A percentile compares a stretch with the other conserved stretches of the same genome.
Evolutionary conservation across 2,888 invertebrate genomes (phyloP).

Genomic region (Cancer borealis): DNA sequence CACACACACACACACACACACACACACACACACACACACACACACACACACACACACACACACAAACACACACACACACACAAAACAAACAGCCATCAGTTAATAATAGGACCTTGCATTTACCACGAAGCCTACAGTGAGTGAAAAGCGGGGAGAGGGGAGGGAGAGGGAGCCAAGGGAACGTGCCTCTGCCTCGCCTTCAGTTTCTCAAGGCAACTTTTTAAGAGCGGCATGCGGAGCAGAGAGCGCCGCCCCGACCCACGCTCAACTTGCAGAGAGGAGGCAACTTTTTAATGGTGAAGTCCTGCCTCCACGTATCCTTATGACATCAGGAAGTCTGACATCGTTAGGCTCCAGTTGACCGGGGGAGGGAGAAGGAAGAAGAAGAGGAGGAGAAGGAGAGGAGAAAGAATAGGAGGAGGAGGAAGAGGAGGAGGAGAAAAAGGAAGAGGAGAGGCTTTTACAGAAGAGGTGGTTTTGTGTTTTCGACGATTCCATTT

Average conservation of each 20-base stretch:
- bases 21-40: background rate
- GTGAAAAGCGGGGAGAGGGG: background rate
- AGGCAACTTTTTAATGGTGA: conserved; percentile 35
- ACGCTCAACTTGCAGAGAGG: background rate
- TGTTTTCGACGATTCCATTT: background rate
- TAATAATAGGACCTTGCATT: background rate
- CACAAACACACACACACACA: background rate
- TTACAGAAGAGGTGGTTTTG: conserved; percentile 13
- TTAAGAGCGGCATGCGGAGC: conserved; percentile 21
- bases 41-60: background rate
- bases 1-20: background rate
- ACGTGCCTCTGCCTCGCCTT: conserved; percentile 2
- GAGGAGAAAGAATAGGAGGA: background rate
- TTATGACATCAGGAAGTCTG: conserved; percentile 38
- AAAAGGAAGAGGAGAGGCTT: background rate
- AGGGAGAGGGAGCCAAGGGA: background rate
- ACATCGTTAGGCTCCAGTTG: conserved; percentile 37
- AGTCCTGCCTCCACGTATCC: conserved; percentile 37
- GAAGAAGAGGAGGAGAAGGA: background rate
- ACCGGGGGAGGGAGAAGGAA: background rate
- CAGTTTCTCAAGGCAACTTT: conserved; percentile 18
- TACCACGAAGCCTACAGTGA: background rate
- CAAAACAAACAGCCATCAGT: background rate
- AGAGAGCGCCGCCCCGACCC: background rate
- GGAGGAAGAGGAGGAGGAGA: background rate